Percentiles rank a stretch among this genome's conserved stretches.
Conservation (phyloP, 2,797 vertebrate genomes). For the Pangasius sanitwongsei region DNA sequence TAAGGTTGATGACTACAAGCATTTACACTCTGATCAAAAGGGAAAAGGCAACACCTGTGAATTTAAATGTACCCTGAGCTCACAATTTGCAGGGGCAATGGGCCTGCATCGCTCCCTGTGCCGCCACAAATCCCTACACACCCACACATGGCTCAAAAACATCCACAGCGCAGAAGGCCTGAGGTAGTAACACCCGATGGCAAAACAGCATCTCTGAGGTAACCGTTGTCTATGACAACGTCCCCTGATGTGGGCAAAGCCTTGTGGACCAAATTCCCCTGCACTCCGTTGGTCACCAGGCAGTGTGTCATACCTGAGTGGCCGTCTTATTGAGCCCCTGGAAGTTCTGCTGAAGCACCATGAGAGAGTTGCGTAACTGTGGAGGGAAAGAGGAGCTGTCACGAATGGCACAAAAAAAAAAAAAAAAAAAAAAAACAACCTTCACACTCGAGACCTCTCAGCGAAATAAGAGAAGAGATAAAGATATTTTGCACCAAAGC, state of each 20-base stretch:
- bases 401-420: conserved; percentile 14
- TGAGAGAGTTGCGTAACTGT: conserved; percentile 90
- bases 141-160: conserved; percentile 53
- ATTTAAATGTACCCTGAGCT: conserved; percentile 30
- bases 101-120: conserved; percentile 37
- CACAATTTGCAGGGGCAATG: conserved; percentile 4
- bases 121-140: conserved; percentile 30
- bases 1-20: neutral
- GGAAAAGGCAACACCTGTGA: conserved; percentile 22
- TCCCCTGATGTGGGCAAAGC: conserved; percentile 52
- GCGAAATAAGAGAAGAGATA: neutral
- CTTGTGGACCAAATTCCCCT: conserved; percentile 48
- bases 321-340: conserved; percentile 81
- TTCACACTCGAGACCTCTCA: neutral
- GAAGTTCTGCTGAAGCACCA: conserved; percentile 90
- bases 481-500: neutral
- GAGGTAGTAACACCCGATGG: conserved; percentile 47
- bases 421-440: conserved; percentile 20
- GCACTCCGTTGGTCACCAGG: conserved; percentile 36
- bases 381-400: conserved; percentile 47
- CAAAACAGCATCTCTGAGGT: conserved; percentile 54
- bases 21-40: conserved; percentile 37
- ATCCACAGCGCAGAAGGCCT: conserved; percentile 41
- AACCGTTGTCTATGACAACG: conserved; percentile 47
- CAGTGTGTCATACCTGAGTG: conserved; percentile 59